Evolutionary conservation across 2,888 invertebrate genomes (phyloP), one percentile per base, ranked within the genome.

Genomic region (Phaedon cochleariae): DNA sequence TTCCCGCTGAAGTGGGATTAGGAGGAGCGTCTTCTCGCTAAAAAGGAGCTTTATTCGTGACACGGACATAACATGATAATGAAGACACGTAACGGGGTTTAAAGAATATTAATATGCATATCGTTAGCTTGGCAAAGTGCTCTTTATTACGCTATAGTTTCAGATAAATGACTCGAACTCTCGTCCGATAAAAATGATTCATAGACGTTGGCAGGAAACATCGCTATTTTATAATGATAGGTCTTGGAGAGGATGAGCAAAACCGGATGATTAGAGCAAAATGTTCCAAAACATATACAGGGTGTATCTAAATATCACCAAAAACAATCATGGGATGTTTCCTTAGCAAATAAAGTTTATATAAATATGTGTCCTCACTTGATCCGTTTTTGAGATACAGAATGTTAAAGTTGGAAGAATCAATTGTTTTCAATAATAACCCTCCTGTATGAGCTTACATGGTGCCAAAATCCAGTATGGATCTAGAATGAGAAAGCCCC

Each of bases 1-100:
- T 54, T 34, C 37, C 21, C 18, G 34, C 37, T 37, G 21, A 54
- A 52, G 34, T 17, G 54, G 37, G 54, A 54, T 54, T 54, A 54
- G 12, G 21, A 15, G 7, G 1, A 54, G 21, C 12, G 34, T 37
- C 34, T 54, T 58, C 29, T 58, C 48, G 46, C 55, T 55, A 31
- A 45, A 57, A 63, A 57, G 58, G 58, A 37, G 45, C 58, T 51
- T 59, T 57, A 63, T 67, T 63, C 60, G 46, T 52, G 63, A 63
- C 67, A 58, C 60, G 49, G 53, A 60, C 60, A 52, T 55, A 53
- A 59, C 60, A 67, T 63, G 59, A 53, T 63, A 67, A 67, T 67
- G 67, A 63, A 60, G 67, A 63, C 65, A 65, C 65, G 61, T 52
- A 65, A 61, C 60, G 17, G 58, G 34, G 49, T 53, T 63, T 51